phyloP scores from a whole-genome alignment of 2,113 vertebrate species.

The Taxidea taxus region DNA sequence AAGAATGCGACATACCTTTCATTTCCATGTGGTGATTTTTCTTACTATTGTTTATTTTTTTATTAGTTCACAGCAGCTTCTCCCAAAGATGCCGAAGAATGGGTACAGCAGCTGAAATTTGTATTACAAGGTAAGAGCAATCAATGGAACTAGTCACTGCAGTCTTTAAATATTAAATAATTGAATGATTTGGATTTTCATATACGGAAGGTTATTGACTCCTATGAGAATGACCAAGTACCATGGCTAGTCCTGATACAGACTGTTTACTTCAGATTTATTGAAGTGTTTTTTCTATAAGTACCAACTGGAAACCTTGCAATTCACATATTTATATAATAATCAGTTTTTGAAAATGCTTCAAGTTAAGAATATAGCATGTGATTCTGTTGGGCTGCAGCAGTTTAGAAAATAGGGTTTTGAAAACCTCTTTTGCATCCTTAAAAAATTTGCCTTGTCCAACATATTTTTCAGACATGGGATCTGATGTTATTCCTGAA shows the following conservation, averaged over 20 bases:
- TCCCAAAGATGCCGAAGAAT: constrained; percentile 93
- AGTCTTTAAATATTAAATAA: not conserved
- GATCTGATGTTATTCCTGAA: constrained; percentile 87
- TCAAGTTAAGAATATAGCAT: not conserved
- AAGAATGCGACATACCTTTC: constrained; percentile 72
- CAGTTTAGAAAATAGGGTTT: constrained; percentile 3
- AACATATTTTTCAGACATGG: constrained; percentile 80
- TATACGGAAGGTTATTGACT: not conserved
- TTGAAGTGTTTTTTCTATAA: not conserved
- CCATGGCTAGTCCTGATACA: not conserved
- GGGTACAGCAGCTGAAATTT: constrained; percentile 95
- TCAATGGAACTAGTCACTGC: not conserved
- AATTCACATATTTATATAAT: not conserved
- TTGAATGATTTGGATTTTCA: not conserved
- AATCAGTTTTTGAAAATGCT: not conserved
- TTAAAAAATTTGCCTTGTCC: constrained; percentile 46
- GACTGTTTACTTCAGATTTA: not conserved
- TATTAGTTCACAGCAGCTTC: constrained; percentile 94
- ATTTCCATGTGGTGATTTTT: constrained; percentile 68
- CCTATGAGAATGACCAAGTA: not conserved
- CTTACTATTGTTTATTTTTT: constrained; percentile 63
- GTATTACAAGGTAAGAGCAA: constrained; percentile 90
- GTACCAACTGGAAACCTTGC: not conserved
- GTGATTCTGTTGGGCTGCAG: not conserved
- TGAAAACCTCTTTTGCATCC: not conserved